Percentiles rank a stretch among this genome's conserved stretches.
Evolutionary conservation across 2,797 vertebrate species (phyloP).

Genomic region (Gastrophryne carolinensis): DNA sequence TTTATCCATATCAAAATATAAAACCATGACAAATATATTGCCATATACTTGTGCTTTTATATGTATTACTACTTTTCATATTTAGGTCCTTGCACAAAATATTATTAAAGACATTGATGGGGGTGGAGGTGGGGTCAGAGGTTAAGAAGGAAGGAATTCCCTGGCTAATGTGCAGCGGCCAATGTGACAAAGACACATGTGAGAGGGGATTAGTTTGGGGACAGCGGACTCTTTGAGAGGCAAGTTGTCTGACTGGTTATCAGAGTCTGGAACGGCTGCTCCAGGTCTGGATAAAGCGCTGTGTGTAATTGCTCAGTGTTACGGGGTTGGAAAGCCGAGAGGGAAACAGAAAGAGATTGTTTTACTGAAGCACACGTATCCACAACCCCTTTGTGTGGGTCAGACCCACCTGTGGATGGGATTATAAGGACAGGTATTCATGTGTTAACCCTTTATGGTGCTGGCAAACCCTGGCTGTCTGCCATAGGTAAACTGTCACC

Average conservation of each 20-base stretch:
- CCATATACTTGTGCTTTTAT: background rate
- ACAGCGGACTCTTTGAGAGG: slow-evolving; percentile 44
- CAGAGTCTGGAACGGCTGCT: slow-evolving; percentile 17
- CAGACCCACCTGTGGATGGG: slow-evolving; percentile 41
- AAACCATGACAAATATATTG: too few species aligned
- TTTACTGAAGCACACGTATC: slow-evolving; percentile 41
- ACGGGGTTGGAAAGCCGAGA: background rate
- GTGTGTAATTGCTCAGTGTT: slow-evolving; percentile 40
- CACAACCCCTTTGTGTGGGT: slow-evolving; percentile 43
- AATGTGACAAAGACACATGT: slow-evolving; percentile 44
- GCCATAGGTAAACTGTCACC: too few species aligned
- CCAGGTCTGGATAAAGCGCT: slow-evolving; percentile 31
- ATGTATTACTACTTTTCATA: background rate
- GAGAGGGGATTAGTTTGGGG: slow-evolving; percentile 41
- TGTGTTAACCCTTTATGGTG: slow-evolving; percentile 21
- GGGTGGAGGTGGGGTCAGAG: background rate
- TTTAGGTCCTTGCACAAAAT: background rate
- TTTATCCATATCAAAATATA: too few species aligned
- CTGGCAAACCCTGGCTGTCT: too few species aligned
- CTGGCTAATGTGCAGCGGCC: slow-evolving; percentile 10
- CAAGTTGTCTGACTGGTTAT: slow-evolving; percentile 48
- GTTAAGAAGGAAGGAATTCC: slow-evolving; percentile 44
- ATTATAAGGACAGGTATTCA: slow-evolving; percentile 31
- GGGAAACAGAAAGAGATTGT: slow-evolving; percentile 46
- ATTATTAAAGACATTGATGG: background rate